These are phyloP conservation scores for Actinia equina DNA, from an alignment of 64 coral and sea anemone species.

Conservation along the genomic window DNA sequence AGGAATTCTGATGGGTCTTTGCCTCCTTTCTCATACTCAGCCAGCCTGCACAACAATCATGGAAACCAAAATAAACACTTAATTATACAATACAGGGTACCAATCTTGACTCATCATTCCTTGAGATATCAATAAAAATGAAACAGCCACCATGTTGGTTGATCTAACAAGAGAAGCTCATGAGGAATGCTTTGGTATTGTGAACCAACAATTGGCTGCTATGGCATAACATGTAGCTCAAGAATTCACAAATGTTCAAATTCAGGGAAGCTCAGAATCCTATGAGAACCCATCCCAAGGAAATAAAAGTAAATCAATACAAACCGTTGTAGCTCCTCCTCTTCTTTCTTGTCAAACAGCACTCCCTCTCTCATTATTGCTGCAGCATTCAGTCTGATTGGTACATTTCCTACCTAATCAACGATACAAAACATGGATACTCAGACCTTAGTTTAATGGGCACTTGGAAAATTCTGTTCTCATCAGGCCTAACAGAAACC, in stretches of 20 bases:
- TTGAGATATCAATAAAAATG: too few relatives aligned
- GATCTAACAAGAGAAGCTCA: too few relatives aligned
- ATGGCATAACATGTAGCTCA: too few relatives aligned
- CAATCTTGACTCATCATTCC: too few relatives aligned
- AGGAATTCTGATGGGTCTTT: slow-evolving; percentile 85
- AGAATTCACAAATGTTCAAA: neutral
- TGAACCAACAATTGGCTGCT: too few relatives aligned
- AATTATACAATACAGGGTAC: too few relatives aligned
- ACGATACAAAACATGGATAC: neutral
- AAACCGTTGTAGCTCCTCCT: slow-evolving; percentile 87
- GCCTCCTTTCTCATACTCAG: slow-evolving; percentile 87
- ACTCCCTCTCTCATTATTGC: slow-evolving; percentile 97
- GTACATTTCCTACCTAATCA: slow-evolving; percentile 70
- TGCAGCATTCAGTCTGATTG: slow-evolving; percentile 90
- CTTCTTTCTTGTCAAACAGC: slow-evolving; percentile 95
- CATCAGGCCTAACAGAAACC: too few relatives aligned
- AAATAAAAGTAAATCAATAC: neutral
- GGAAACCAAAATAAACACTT: neutral
- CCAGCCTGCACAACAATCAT: slow-evolving; percentile 43
- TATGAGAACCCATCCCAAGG: neutral
- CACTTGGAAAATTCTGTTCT: too few relatives aligned
- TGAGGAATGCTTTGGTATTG: too few relatives aligned
- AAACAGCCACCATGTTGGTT: too few relatives aligned
- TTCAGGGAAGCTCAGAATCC: too few relatives aligned
- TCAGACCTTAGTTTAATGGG: too few relatives aligned